Base-by-base conservation (phyloP, 2,888 invertebrate species). In the Mythimna vitellina region DNA sequence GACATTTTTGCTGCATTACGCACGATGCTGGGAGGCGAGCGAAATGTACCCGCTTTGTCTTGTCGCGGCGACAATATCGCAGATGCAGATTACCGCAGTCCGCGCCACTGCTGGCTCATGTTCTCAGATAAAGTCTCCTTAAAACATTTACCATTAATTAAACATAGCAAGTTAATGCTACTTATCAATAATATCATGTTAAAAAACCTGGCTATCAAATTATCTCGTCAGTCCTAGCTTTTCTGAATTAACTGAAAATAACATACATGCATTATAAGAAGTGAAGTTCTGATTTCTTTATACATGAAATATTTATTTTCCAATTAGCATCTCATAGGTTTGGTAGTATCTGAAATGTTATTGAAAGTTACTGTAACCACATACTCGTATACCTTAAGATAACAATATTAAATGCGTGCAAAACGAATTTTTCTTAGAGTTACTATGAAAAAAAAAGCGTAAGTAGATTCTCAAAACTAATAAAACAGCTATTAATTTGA, bases 1-100 rank as follows among this genome's bases (percentile, higher is more conserved):
- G 89, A 91, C 92, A 93, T 92, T 90, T 92, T 92, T 92, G 89
- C 81, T 83, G 85, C 88, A 88, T 91, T 90, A 92, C 91, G 86
- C 90, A 89, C 82, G 64, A 73, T 56, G 70, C 73, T 63, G 66
- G 49, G 53, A 79, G 72, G 78, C 75, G 58, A 76, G 72, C 69
- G 70, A 81, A 80, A 82, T 75, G 79, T 86, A 80, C 82, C 76
- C 85, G 85, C 71, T 86, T 80, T 73, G 78, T 83, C 42, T 67
- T 73, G 65, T 72, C 67, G 49, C 70, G 38, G n/a, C 65, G 71
- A 70, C 65, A 46, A 72, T 83, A 83, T 80, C 72, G 42, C 67
- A 78, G 74, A 82, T 70, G 54, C 42, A 71, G 84, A 75, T 77
- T 63, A 73, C 35, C n/a, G 46, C 46, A 7, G 46, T 5, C 42